Evolutionary conservation across 1,140 invertebrate species (phyloP).

Genomic region (Bathynomus jamesi): DNA sequence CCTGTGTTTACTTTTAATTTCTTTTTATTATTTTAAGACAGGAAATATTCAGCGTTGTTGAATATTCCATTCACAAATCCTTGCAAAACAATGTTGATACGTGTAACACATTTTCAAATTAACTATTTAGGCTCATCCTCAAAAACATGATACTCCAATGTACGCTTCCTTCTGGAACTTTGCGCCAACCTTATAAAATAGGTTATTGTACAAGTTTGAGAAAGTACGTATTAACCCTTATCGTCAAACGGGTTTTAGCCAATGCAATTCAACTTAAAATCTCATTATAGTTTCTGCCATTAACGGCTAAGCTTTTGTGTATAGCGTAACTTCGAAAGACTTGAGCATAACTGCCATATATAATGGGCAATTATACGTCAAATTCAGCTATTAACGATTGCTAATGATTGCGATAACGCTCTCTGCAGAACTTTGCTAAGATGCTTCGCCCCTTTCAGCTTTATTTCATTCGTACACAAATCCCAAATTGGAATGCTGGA

Average conservation of each 20-base stretch:
- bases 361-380: slow-evolving; percentile 1
- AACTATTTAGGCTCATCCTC: neutral
- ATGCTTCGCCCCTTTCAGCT: neutral
- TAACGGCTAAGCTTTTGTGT: neutral
- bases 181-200: neutral
- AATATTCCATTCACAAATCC: no score
- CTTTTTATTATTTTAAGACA: no score
- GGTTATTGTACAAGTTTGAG: neutral
- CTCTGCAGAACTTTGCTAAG: neutral
- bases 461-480: neutral
- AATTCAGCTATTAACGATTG: neutral
- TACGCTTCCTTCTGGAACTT: neutral
- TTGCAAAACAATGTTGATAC: no score
- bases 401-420: neutral
- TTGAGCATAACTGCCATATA: neutral
- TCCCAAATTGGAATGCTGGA: neutral
- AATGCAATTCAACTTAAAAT: neutral
- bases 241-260: neutral
- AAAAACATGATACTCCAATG: neutral
- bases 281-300: neutral
- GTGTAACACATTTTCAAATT: neutral
- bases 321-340: neutral
- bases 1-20: no score
- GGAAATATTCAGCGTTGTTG: no score
- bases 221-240: neutral